Percentiles rank a stretch among this genome's conserved stretches.
phyloP scores from a whole-genome alignment of 2,888 invertebrate species.

The Dorcus hopei region DNA sequence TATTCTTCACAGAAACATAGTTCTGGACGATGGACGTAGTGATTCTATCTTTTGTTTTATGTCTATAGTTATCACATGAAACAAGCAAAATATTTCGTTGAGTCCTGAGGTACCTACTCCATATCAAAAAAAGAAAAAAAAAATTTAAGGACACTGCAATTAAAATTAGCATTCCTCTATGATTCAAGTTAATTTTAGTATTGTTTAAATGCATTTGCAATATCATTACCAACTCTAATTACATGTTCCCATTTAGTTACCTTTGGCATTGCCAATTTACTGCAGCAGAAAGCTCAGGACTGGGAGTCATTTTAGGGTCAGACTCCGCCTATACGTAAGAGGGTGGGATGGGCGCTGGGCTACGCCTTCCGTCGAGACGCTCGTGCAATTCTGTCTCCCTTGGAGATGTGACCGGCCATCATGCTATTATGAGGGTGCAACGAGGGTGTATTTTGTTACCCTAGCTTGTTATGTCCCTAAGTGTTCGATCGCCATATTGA shows the following conservation, averaged over 20 bases:
- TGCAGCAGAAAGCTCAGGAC: slow-evolving; percentile 14
- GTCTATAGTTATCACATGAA: too few species aligned
- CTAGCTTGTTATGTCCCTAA: slow-evolving; percentile 25
- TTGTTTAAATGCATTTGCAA: background rate
- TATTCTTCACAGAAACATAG: too few species aligned
- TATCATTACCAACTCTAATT: slow-evolving; percentile 13
- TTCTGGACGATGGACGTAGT: too few species aligned
- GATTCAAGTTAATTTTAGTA: background rate
- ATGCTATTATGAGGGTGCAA: slow-evolving; percentile 32
- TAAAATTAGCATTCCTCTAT: too few species aligned
- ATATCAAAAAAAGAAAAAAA: too few species aligned
- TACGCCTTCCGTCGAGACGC: slow-evolving; percentile 32
- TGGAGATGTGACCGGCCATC: slow-evolving; percentile 32
- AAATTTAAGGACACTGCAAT: too few species aligned
- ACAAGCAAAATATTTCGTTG: too few species aligned
- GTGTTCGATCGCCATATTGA: slow-evolving; percentile 26
- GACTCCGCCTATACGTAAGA: slow-evolving; percentile 25
- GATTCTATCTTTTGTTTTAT: too few species aligned
- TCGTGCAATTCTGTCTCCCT: slow-evolving; percentile 24
- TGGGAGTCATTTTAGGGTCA: slow-evolving; percentile 26
- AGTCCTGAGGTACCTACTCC: too few species aligned
- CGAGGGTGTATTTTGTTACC: slow-evolving; percentile 29
- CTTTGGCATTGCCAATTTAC: slow-evolving; percentile 7
- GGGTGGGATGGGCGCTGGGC: slow-evolving; percentile 25
- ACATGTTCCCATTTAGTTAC: slow-evolving; percentile 1